phyloP scores from a whole-genome alignment of 2,797 vertebrate species.

The Salmo trutta region DNA sequence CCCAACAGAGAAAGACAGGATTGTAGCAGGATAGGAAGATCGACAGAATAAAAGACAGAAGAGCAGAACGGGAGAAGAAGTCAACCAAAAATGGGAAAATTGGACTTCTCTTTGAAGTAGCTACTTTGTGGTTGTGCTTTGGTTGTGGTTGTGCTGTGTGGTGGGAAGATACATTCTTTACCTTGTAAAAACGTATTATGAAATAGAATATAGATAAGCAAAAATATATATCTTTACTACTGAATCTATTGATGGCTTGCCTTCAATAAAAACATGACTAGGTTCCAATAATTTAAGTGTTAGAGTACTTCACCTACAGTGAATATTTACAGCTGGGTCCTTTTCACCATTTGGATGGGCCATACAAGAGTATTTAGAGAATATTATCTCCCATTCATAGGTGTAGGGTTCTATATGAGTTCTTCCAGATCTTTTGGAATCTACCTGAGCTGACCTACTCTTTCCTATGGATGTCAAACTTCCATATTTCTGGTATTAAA shows the following conservation, averaged over 20 bases:
- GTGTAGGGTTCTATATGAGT: no score
- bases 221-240: background rate
- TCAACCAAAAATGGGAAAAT: background rate
- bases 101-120: background rate
- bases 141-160: background rate
- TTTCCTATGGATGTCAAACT: constrained; percentile 12
- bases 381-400: no score
- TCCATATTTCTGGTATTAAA: constrained; percentile 12
- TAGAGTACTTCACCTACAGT: no score
- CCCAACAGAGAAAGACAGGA: constrained; percentile 6
- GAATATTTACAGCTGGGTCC: no score
- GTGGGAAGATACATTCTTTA: background rate
- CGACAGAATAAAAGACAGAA: constrained; percentile 1
- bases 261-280: no score
- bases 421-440: background rate
- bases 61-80: background rate
- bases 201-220: background rate
- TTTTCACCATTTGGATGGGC: no score
- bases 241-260: background rate
- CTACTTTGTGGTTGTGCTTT: background rate
- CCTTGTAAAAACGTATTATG: background rate
- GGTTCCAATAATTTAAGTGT: no score
- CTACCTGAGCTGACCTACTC: background rate
- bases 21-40: constrained; percentile 11
- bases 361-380: no score